Percentiles rank a stretch among this genome's conserved stretches.
These are phyloP conservation scores for Pogona vitticeps DNA, from an alignment of 2,113 vertebrate genomes.

Conservation along the genomic window DNA sequence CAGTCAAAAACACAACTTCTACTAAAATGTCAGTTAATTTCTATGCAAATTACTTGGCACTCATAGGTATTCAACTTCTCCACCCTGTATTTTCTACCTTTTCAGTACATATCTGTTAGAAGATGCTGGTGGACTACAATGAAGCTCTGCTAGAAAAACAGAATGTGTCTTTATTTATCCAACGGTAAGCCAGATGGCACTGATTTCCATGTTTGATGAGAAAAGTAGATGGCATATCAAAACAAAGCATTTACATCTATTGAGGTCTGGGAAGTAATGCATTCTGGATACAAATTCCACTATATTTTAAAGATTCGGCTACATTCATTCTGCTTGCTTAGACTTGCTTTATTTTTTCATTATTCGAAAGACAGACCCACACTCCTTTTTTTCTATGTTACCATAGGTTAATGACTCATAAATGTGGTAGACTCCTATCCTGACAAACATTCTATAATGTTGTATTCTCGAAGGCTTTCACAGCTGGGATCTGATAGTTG, in stretches of 20 bases:
- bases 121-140: not conserved
- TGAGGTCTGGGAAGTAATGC: not conserved
- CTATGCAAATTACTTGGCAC: not conserved
- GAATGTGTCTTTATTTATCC: not conserved
- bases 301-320: not conserved
- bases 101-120: conserved; percentile 12
- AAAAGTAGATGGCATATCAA: conserved; percentile 20
- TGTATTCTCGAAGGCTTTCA: too few relatives aligned
- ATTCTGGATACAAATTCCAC: not conserved
- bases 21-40: not conserved
- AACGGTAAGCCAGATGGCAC: not conserved
- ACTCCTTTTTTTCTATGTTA: not conserved
- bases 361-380: not conserved
- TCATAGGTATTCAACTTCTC: not conserved
- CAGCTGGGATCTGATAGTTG: too few relatives aligned
- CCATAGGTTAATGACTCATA: conserved; percentile 11
- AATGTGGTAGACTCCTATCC: conserved; percentile 15
- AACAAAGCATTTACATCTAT: not conserved
- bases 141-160: not conserved
- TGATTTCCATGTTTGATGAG: not conserved
- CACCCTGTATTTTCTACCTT: not conserved
- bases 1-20: not conserved
- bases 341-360: conserved; percentile 9
- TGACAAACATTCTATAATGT: conserved; percentile 19
- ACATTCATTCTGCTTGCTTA: not conserved